Percentiles rank a stretch among this genome's conserved stretches.
phyloP scores from a whole-genome alignment of 2,797 vertebrate genomes.

The Anabas testudineus region DNA sequence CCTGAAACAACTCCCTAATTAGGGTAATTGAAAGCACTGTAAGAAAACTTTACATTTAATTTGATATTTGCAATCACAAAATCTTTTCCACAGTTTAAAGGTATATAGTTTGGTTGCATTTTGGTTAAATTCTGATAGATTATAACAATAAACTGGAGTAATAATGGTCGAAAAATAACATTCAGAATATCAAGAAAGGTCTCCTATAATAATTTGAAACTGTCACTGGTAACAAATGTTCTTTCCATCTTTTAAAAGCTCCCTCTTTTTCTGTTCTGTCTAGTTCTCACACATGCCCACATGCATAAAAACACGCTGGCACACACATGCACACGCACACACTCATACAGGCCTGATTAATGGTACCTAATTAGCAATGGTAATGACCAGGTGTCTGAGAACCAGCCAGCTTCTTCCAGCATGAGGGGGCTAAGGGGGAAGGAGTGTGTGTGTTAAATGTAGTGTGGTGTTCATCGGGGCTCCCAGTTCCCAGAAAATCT shows the following conservation, averaged over 20 bases:
- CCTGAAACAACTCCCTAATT: background rate
- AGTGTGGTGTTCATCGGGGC: constrained; percentile 75
- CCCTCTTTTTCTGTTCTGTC: constrained; percentile 21
- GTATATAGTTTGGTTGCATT: too few species aligned
- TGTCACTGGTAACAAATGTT: constrained; percentile 25
- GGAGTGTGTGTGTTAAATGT: constrained; percentile 23
- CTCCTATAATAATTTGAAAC: background rate
- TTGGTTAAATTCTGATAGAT: background rate
- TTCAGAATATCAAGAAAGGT: constrained; percentile 54
- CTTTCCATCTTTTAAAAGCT: constrained; percentile 20
- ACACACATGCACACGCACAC: constrained; percentile 46
- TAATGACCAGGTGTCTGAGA: constrained; percentile 99
- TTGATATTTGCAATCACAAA: too few species aligned
- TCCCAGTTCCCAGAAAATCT: constrained; percentile 93
- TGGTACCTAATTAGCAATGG: constrained; percentile 99
- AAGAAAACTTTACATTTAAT: too few species aligned
- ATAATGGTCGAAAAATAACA: background rate
- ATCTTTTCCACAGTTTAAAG: too few species aligned
- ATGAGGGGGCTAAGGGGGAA: constrained; percentile 75
- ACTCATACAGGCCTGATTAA: constrained; percentile 92
- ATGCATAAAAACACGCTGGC: constrained; percentile 28
- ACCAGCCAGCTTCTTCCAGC: constrained; percentile 96
- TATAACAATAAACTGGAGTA: background rate
- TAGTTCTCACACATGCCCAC: constrained; percentile 43
- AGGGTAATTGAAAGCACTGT: too few species aligned